Conservation (phyloP, 2,797 vertebrate species). For the Paguma larvata region DNA sequence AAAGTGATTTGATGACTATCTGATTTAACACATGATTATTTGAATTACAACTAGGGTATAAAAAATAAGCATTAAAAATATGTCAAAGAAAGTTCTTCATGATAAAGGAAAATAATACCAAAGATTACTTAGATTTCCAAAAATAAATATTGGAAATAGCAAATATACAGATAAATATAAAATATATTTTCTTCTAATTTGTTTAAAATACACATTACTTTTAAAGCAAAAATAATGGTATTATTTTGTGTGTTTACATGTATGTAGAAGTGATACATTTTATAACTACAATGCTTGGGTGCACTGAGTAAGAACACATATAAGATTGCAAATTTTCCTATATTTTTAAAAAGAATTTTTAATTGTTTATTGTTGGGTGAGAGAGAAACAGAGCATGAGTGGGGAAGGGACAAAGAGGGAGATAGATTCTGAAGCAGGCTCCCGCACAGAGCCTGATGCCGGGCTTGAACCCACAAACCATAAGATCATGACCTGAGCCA, state of each 20-base stretch:
- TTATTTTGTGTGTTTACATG: background rate
- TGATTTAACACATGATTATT: background rate
- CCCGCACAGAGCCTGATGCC: too few relatives aligned
- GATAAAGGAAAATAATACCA: background rate
- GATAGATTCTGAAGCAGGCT: too few relatives aligned
- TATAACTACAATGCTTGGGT: background rate
- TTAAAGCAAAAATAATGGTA: background rate
- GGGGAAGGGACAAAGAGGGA: too few relatives aligned
- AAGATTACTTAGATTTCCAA: background rate
- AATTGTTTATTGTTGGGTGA: too few relatives aligned
- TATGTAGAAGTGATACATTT: background rate
- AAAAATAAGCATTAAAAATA: background rate
- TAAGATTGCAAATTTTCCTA: background rate
- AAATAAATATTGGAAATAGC: background rate
- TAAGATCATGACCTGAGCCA: too few relatives aligned
- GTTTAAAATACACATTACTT: background rate
- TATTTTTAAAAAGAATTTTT: background rate
- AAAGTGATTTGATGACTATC: background rate
- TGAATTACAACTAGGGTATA: background rate
- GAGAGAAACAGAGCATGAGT: too few relatives aligned
- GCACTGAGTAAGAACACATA: background rate
- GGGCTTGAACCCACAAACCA: too few relatives aligned
- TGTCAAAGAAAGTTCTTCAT: too few relatives aligned
- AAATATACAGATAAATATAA: background rate
- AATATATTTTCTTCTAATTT: background rate